Base-by-base conservation (phyloP, 2,888 invertebrate species). In the Drosophila ustulata region DNA sequence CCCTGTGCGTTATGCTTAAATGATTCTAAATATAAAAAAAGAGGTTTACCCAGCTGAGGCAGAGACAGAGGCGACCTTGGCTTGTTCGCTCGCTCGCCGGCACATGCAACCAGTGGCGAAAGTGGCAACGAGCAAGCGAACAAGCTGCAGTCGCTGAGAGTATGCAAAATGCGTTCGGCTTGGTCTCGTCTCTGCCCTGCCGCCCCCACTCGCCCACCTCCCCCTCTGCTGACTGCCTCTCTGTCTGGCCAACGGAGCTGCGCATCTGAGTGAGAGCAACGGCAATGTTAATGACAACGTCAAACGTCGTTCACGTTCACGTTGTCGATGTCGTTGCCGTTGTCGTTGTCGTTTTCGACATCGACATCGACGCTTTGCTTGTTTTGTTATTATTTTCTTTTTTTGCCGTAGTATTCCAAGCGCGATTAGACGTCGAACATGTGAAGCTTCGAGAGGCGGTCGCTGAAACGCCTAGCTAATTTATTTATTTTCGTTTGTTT, bases 361-460 rank as follows among this genome's bases (percentile, higher is more conserved):
- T 56, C 46, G 56, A 45, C 46, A 46, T 56, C 46, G 56, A 45
- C 46, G 25, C 61, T 63, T 59, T 28, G 55, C 66, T 71, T 66
- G 66, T 61, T 75, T 75, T 64, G 25, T 55, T 55, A 47, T 64
- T 57, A 32, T 18, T 32, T 32, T 58, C 34, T 57, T 49, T 56
- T 64, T 32, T 53, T 65, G 49, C 28, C 71, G 77, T 89, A 91
- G 92, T 92, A 86, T 87, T 89, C 87, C 86, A 91, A 91, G 87
- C 91, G 91, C 91, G 90, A 91, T 90, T 91, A 90, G 82, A 90
- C 90, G 89, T 85, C 89, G 82, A 92, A 91, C 91, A 92, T 92
- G 92, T 91, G 84, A 82, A 85, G 82, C 87, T 83, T 86, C 66
- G 75, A 73, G 68, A 71, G 81, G 50, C 78, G 62, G 57, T 66